Conservation (phyloP, 2,797 vertebrate species). For the Anguilla obscura region DNA sequence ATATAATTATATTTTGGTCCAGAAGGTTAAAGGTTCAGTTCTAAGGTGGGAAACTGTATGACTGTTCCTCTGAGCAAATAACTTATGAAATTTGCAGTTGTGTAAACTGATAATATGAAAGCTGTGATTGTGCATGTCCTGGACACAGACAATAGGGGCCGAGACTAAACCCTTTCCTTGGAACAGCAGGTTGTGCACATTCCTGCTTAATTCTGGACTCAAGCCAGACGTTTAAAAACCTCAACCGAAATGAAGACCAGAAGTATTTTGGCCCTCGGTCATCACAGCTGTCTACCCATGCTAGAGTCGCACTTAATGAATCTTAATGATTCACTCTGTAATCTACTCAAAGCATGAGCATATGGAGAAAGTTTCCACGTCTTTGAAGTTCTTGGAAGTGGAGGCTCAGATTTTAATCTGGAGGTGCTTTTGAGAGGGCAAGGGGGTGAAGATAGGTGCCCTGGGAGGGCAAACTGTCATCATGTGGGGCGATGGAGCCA, state of each 20-base stretch:
- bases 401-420: not conserved
- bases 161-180: not conserved
- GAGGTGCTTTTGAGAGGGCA: not conserved
- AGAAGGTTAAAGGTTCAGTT: not conserved
- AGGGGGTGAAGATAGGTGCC: not conserved
- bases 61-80: not conserved
- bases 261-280: not conserved
- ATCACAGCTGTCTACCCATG: not conserved
- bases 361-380: not conserved
- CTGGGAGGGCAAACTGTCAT: not conserved
- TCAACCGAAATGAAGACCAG: not conserved
- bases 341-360: not conserved
- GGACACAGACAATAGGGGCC: not conserved
- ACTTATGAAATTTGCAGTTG: not conserved
- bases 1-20: too few relatives aligned
- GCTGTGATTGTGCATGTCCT: not conserved
- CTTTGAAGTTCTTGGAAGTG: not conserved
- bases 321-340: too few relatives aligned
- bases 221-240: not conserved
- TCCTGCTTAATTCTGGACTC: not conserved
- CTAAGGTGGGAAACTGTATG: not conserved
- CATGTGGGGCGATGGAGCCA: slow-evolving; percentile 8
- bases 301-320: too few relatives aligned
- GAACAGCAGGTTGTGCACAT: not conserved
- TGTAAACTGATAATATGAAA: not conserved